phyloP scores from a whole-genome alignment of 1,140 invertebrate species.

The Cherax destructor region DNA sequence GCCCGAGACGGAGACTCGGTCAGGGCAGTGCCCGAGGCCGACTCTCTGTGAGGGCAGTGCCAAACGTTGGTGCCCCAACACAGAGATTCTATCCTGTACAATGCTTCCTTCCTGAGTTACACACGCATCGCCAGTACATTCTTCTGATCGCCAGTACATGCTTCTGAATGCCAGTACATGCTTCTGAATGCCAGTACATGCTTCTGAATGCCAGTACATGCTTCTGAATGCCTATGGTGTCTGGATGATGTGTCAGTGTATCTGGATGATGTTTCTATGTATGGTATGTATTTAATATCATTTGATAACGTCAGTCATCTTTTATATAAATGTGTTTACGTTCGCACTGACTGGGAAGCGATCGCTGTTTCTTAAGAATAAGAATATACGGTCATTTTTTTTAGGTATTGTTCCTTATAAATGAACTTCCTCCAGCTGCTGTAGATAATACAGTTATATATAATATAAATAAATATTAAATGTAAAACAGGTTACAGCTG shows the following conservation, averaged over 20 bases:
- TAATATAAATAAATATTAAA: not conserved
- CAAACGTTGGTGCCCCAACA: too few relatives aligned
- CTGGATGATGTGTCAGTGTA: not conserved
- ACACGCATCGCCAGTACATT: too few relatives aligned
- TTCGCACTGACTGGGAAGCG: not conserved
- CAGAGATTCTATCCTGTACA: too few relatives aligned
- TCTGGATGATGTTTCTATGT: not conserved
- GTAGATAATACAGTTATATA: slow-evolving; percentile 42
- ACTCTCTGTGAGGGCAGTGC: too few relatives aligned
- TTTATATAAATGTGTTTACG: not conserved
- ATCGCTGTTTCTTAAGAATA: not conserved
- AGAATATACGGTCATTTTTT: not conserved
- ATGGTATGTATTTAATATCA: not conserved
- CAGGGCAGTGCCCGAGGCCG: too few relatives aligned
- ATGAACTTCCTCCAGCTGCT: slow-evolving; percentile 8
- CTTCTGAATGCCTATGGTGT: not conserved
- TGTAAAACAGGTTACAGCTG: slow-evolving; percentile 43
- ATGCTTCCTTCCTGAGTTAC: too few relatives aligned
- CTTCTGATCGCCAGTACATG: too few relatives aligned
- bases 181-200: too few relatives aligned
- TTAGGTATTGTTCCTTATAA: slow-evolving; percentile 6
- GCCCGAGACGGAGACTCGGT: too few relatives aligned
- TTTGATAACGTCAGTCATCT: not conserved
- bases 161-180: too few relatives aligned
- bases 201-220: too few relatives aligned